Conservation (phyloP, 1,140 invertebrate species). For the Lasioglossum albipes region DNA sequence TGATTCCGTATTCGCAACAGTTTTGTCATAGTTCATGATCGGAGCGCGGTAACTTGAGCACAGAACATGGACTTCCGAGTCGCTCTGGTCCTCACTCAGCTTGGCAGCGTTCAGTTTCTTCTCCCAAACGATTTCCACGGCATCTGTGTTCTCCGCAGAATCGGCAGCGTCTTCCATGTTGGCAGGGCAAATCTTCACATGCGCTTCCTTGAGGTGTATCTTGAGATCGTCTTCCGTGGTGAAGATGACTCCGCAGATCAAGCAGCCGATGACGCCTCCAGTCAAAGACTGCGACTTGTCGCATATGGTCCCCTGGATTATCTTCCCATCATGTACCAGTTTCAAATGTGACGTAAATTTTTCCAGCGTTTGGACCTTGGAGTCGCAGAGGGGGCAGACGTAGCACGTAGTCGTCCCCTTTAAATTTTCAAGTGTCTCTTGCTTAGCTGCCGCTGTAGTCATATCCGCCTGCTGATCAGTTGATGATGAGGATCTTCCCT, state of each 20-base stretch:
- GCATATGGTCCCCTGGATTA: neutral
- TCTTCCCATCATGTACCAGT: neutral
- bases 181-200: neutral
- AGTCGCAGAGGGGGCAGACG: constrained; percentile 26
- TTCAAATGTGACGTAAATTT: constrained; percentile 26
- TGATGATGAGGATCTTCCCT: neutral
- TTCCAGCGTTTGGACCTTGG: constrained; percentile 11
- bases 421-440: neutral
- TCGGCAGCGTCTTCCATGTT: neutral
- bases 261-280: neutral
- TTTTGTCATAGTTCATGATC: neutral
- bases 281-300: too few species aligned
- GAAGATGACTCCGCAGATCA: neutral
- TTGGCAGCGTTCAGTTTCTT: neutral
- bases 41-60: neutral
- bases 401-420: neutral
- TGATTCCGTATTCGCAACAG: too few species aligned
- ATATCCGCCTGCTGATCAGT: too few species aligned
- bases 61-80: neutral
- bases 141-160: neutral
- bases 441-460: too few species aligned
- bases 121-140: neutral
- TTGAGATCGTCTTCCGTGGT: neutral
- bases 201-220: neutral
- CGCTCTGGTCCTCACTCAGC: too few species aligned